phyloP scores from a whole-genome alignment of 2,797 vertebrate species.

The Alfaro cultratus region DNA sequence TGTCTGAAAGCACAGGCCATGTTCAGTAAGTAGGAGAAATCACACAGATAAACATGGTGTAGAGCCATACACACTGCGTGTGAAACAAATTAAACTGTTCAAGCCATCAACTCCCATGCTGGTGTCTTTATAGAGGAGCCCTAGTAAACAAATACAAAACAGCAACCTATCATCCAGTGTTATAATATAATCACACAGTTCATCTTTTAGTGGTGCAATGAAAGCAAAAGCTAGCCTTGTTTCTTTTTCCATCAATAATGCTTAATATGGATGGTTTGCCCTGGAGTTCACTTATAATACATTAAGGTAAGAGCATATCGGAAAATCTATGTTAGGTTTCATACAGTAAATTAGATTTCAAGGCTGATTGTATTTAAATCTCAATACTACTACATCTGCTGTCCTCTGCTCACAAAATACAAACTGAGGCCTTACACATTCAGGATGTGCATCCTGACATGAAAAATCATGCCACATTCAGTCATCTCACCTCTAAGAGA shows the following conservation, averaged over 20 bases:
- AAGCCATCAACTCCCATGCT: background rate
- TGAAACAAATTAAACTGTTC: background rate
- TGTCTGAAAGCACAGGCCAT: constrained; percentile 7
- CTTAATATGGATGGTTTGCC: background rate
- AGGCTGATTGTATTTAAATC: constrained; percentile 20
- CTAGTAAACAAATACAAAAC: background rate
- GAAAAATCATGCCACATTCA: constrained; percentile 27
- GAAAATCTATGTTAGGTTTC: background rate
- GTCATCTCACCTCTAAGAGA: constrained; percentile 42
- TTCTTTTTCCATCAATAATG: background rate
- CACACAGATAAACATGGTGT: background rate
- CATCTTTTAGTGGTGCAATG: background rate
- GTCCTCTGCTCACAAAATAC: constrained; percentile 34
- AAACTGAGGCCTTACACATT: constrained; percentile 25
- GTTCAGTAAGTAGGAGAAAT: constrained; percentile 8
- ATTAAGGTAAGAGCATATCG: background rate
- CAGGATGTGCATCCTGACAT: constrained; percentile 34
- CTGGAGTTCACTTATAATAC: background rate
- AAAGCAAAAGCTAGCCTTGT: constrained; percentile 5
- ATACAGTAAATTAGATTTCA: constrained; percentile 15
- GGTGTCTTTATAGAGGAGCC: background rate
- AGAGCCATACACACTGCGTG: background rate
- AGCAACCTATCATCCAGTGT: background rate
- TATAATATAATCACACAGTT: background rate
- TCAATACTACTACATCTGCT: constrained; percentile 24